These are phyloP conservation scores for Ibidorhyncha struthersii DNA, from an alignment of 2,113 vertebrate species.

Conservation along the genomic window DNA sequence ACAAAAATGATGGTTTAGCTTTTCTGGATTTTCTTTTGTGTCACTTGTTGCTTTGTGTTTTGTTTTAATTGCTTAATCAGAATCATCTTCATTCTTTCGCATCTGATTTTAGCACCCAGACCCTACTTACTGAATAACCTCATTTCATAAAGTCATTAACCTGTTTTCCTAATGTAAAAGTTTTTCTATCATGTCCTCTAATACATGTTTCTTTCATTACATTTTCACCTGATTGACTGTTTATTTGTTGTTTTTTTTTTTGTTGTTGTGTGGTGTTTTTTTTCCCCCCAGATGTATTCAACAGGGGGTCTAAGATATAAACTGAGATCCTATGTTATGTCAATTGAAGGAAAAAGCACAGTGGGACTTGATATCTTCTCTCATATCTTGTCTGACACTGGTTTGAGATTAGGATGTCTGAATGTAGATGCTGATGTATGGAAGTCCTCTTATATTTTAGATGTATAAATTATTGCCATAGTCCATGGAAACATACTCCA, in stretches of 20 bases:
- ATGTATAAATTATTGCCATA: neutral
- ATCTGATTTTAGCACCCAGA: neutral
- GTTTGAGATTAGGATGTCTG: neutral
- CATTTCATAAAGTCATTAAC: neutral
- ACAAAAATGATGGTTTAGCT: neutral
- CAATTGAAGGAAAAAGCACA: neutral
- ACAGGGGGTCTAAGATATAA: neutral
- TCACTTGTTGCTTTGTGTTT: neutral
- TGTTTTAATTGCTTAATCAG: neutral
- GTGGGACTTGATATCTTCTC: neutral
- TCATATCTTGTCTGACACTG: neutral
- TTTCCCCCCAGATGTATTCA: neutral
- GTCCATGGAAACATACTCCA: neutral
- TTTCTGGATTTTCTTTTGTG: neutral
- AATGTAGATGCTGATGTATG: neutral
- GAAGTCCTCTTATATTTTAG: neutral
- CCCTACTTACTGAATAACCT: neutral
- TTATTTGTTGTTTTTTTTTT: neutral
- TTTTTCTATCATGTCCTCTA: rapidly evolving
- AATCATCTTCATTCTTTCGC: neutral
- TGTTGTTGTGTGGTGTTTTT: neutral
- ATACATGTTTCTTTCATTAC: neutral
- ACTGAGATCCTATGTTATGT: neutral
- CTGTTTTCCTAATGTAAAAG: neutral
- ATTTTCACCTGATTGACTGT: neutral